A percentile compares a stretch with the other conserved stretches of the same genome.
Evolutionary conservation across 30 jellyfish, hydroid and myxozoan species (phyloP).

Genomic region (Pelagia noctiluca): DNA sequence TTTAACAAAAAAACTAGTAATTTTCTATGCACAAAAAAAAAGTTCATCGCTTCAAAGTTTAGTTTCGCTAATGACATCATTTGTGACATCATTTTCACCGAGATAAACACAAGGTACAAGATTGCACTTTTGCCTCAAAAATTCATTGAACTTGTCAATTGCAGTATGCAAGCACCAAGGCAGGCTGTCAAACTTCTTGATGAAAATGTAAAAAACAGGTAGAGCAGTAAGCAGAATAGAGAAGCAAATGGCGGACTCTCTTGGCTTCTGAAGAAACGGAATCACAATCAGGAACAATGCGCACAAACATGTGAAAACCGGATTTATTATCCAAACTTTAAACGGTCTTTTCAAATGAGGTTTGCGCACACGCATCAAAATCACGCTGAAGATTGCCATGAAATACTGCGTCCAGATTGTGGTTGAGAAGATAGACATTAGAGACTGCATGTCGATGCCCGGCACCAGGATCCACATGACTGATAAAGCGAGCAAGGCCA

Average conservation of each 20-base stretch:
- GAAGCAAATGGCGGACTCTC: not conserved
- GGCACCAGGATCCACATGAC: slow-evolving; percentile 55
- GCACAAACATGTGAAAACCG: slow-evolving; percentile 25
- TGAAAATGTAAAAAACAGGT: slow-evolving; percentile 15
- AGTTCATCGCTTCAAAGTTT: no score
- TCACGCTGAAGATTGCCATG: slow-evolving; percentile 13
- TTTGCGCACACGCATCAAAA: slow-evolving; percentile 27
- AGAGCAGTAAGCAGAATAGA: slow-evolving; percentile 13
- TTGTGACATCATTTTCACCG: not conserved
- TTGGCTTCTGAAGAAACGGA: slow-evolving; percentile 52
- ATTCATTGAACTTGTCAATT: not conserved
- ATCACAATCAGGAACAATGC: slow-evolving; percentile 21
- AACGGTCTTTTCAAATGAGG: slow-evolving; percentile 61
- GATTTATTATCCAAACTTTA: slow-evolving; percentile 55
- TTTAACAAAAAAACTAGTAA: no score
- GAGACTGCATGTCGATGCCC: slow-evolving; percentile 29
- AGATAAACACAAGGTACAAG: slow-evolving; percentile 19
- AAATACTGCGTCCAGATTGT: slow-evolving; percentile 40
- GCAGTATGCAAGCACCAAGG: not conserved
- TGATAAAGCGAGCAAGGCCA: slow-evolving; percentile 14
- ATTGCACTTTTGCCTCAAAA: not conserved
- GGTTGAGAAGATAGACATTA: slow-evolving; percentile 12
- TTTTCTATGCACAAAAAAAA: no score
- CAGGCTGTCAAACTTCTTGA: not conserved
- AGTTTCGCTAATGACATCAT: no score